Conservation (phyloP, 2,797 vertebrate genomes). For the Girardinus metallicus region DNA sequence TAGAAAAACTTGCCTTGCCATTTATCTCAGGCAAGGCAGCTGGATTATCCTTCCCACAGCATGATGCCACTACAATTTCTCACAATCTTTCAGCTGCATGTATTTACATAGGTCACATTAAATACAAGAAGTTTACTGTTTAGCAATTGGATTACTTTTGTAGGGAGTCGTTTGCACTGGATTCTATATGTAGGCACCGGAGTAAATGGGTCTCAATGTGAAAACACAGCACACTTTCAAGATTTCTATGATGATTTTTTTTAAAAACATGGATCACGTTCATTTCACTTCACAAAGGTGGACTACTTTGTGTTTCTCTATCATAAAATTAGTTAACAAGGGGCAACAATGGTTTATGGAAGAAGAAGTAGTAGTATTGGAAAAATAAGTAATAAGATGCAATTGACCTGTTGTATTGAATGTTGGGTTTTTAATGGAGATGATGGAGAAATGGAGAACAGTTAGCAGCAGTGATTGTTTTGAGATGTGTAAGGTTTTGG, state of each 20-base stretch:
- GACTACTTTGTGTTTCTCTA: background rate
- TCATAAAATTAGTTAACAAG: background rate
- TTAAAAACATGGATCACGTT: background rate
- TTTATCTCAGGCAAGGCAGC: too few relatives aligned
- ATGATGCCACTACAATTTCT: background rate
- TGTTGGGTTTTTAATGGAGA: background rate
- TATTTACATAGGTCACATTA: background rate
- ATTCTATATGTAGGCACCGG: background rate
- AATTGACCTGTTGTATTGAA: background rate
- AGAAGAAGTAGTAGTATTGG: background rate
- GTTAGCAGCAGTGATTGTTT: background rate
- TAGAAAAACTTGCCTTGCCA: background rate
- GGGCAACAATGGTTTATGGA: background rate
- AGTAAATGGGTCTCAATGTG: background rate
- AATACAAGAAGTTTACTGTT: background rate
- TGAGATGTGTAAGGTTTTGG: conserved; percentile 4
- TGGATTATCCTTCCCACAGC: background rate
- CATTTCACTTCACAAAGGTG: background rate
- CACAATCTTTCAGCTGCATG: background rate
- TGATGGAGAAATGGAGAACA: background rate
- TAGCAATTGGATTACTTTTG: background rate
- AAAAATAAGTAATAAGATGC: background rate
- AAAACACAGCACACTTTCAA: background rate
- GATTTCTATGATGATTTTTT: background rate
- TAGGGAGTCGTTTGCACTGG: background rate